phyloP scores from a whole-genome alignment of 2,113 vertebrate genomes.

The Cyanistes caeruleus region DNA sequence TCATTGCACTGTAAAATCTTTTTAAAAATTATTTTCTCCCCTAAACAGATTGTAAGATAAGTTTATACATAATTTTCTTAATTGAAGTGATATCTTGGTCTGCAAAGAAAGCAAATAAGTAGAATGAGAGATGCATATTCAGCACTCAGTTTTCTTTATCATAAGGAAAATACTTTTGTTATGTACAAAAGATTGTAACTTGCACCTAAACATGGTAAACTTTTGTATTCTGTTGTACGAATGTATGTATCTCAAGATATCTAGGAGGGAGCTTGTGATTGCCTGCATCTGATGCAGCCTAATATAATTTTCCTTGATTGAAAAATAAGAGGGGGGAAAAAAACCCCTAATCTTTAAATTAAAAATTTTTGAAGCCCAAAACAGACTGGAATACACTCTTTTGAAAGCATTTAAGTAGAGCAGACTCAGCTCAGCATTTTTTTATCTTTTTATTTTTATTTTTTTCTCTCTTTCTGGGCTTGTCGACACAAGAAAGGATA shows the following conservation, averaged over 20 bases:
- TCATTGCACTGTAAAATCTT: not conserved
- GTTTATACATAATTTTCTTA: not conserved
- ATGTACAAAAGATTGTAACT: not conserved
- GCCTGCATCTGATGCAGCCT: not conserved
- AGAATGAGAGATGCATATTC: not conserved
- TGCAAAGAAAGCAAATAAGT: not conserved
- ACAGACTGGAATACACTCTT: not conserved
- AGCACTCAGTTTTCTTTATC: not conserved
- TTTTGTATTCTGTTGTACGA: not conserved
- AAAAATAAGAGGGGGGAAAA: not conserved
- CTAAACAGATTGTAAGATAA: not conserved
- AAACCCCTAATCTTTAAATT: not conserved
- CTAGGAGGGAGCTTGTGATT: not conserved
- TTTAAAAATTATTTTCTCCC: not conserved
- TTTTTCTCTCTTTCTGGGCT: not conserved
- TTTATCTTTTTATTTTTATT: not conserved
- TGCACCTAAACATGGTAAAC: not conserved
- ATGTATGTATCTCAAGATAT: not conserved
- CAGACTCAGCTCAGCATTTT: not conserved
- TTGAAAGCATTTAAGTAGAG: not conserved
- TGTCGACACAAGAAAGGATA: conserved; percentile 16
- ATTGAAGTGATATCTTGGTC: not conserved
- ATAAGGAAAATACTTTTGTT: not conserved
- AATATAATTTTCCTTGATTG: not conserved
- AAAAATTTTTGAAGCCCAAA: not conserved